Percentiles rank a stretch among this genome's conserved stretches.
These are phyloP conservation scores for Leptodirus hochenwartii DNA, from an alignment of 2,888 invertebrate species.

Conservation along the genomic window DNA sequence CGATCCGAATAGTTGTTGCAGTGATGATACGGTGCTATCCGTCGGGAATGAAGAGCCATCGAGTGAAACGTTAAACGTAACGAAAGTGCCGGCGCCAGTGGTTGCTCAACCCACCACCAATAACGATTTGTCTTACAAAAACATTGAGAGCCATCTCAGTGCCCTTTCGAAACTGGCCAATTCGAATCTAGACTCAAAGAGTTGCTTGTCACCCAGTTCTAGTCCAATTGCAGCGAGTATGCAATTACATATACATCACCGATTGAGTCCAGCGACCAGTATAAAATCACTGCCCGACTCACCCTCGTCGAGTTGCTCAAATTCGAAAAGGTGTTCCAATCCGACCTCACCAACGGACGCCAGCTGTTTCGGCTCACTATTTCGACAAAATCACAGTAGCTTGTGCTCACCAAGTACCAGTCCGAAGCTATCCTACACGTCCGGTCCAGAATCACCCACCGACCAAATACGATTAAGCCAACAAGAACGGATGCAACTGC, in stretches of 20 bases:
- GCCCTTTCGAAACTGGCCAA: conserved; percentile 46
- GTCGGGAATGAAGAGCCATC: conserved; percentile 72
- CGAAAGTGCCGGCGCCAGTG: conserved; percentile 28
- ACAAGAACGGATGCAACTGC: conserved; percentile 7
- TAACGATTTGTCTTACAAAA: conserved; percentile 34
- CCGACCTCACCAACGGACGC: conserved; percentile 17
- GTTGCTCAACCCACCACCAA: conserved; percentile 12
- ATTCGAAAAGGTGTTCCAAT: conserved; percentile 17
- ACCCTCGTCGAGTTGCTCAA: conserved; percentile 15
- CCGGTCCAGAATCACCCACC: conserved; percentile 19
- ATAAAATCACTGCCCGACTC: conserved; percentile 20
- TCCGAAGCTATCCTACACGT: conserved; percentile 15
- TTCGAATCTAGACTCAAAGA: conserved; percentile 25
- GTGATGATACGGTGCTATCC: conserved; percentile 63
- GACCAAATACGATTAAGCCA: conserved; percentile 2
- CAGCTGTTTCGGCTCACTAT: no score
- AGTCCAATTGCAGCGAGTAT: conserved; percentile 12
- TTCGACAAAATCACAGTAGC: no score
- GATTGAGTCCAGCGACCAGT: conserved; percentile 24
- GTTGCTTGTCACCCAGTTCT: conserved; percentile 11
- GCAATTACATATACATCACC: conserved; percentile 13
- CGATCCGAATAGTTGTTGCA: conserved; percentile 45
- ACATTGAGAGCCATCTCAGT: conserved; percentile 48
- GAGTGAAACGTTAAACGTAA: no score
- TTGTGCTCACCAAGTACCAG: conserved; percentile 16